Evolutionary conservation across 2,888 invertebrate species (phyloP), one percentile per base, ranked within the genome.

Genomic region (Pediacus dermestoides): DNA sequence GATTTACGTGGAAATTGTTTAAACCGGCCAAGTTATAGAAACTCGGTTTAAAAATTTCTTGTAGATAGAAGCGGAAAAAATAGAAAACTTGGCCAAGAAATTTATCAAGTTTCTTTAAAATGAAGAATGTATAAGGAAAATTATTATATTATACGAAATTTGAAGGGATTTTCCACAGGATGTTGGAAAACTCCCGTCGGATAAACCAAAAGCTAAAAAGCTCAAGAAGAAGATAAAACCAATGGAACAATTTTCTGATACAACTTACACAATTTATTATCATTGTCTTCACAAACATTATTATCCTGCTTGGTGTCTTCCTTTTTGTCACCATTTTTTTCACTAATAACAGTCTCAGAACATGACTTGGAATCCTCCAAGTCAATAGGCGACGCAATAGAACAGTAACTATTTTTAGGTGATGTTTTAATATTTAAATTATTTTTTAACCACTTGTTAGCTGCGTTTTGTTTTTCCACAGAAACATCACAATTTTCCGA

Each of bases 281-380:
- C 50, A 36, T 38, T 55, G 34, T 58, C 52, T 33, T 55, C 52
- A 44, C 47, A 44, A 30, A 41, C 36, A 42, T 41, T 50, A 39
- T 46, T 48, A 53, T 55, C 51, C 49, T 52, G 42, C 43, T 38
- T 47, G 30, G 38, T 50, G 35, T 57, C 52, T 39, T 58, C 51
- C 37, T 49, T 56, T 11, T 49, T 46, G 25, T 55, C 53, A 39
- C 46, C 52, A 28, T 44, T 52, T 53, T 58, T 58, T 37, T 63
- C 64, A 51, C 57, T 55, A 48, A 49, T 42, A 39, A 55, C 52
- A 38, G 52, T 52, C 43, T 66, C 63, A 16, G 67, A 53, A 38
- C 63, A 62, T 39, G 64, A 65, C 49, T 66, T 62, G 6, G 64
- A 65, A 49, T 64, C 66, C 40, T 67, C 68, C 15, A 66, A 58